These are phyloP conservation scores for Myopa tessellatipennis DNA, from an alignment of 2,888 invertebrate species.

Conservation along the genomic window DNA sequence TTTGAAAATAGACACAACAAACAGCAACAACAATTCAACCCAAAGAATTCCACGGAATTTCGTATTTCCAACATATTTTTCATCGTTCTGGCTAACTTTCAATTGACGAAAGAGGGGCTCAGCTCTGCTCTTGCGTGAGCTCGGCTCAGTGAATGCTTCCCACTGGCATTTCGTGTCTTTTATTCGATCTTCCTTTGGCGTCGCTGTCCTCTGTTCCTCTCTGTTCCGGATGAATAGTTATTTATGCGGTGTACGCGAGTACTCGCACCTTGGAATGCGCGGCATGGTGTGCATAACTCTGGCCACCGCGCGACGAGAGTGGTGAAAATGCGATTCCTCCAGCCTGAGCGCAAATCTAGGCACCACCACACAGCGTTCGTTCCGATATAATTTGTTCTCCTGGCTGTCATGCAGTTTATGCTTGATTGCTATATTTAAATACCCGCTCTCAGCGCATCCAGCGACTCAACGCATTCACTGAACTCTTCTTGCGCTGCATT, in stretches of 20 bases:
- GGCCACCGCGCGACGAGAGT: slow-evolving; percentile 6
- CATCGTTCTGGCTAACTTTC: neutral
- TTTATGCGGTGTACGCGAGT: slow-evolving; percentile 11
- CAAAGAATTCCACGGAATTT: slow-evolving; percentile 5
- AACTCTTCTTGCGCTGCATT: neutral
- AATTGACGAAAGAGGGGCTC: slow-evolving; percentile 30
- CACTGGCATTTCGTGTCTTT: slow-evolving; percentile 17
- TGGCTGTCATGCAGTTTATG: slow-evolving; percentile 8
- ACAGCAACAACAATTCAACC: slow-evolving; percentile 2
- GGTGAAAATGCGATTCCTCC: neutral
- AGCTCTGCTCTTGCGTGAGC: slow-evolving; percentile 5
- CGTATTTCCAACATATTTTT: neutral
- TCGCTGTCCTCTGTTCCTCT: neutral
- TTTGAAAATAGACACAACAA: neutral
- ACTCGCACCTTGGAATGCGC: slow-evolving; percentile 12
- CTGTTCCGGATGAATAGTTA: slow-evolving; percentile 36
- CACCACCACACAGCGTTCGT: neutral
- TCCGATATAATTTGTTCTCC: slow-evolving; percentile 18
- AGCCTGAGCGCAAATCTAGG: neutral
- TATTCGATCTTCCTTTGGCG: neutral
- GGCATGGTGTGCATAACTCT: slow-evolving; percentile 34
- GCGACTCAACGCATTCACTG: neutral
- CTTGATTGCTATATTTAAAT: slow-evolving; percentile 23
- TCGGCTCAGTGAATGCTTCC: slow-evolving; percentile 6
- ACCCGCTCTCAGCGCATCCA: neutral